Evolutionary conservation across 1,140 invertebrate genomes (phyloP).

Genomic region (Nasonia giraulti): DNA sequence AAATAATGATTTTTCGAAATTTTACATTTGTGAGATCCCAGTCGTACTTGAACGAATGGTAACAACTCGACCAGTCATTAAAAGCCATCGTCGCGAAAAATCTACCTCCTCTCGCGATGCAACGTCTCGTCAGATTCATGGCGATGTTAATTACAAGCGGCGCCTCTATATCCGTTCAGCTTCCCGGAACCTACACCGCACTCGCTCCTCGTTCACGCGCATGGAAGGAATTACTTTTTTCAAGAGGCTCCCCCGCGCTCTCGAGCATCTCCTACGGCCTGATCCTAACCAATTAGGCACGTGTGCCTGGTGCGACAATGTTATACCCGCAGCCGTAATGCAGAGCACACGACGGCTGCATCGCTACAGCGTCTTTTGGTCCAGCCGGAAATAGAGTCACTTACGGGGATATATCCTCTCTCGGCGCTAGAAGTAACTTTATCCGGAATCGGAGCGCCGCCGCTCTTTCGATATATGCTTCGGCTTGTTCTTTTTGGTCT

Average conservation of each 20-base stretch:
- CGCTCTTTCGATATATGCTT: background rate
- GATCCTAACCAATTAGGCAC: conserved; percentile 71
- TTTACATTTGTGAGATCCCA: background rate
- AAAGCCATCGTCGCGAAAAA: background rate
- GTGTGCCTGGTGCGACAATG: conserved; percentile 67
- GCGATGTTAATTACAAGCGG: conserved; percentile 70
- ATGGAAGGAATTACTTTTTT: conserved; percentile 74
- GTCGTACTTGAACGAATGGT: no score
- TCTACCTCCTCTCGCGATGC: background rate
- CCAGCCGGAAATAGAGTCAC: conserved; percentile 58
- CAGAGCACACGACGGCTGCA: conserved; percentile 48
- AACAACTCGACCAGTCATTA: no score
- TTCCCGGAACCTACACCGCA: conserved; percentile 68
- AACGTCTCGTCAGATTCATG: conserved; percentile 57
- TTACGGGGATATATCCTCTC: conserved; percentile 24
- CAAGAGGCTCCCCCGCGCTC: conserved; percentile 55
- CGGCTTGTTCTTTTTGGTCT: background rate
- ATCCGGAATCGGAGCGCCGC: conserved; percentile 47
- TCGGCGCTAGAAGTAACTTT: conserved; percentile 43
- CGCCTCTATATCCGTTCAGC: conserved; percentile 73
- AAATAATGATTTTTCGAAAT: background rate
- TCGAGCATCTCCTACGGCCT: conserved; percentile 32
- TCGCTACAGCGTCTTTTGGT: conserved; percentile 43
- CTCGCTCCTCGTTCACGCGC: conserved; percentile 56
- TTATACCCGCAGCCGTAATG: conserved; percentile 60